phyloP scores from a whole-genome alignment of 2,888 invertebrate genomes.

The Tachystola acroxantha region DNA sequence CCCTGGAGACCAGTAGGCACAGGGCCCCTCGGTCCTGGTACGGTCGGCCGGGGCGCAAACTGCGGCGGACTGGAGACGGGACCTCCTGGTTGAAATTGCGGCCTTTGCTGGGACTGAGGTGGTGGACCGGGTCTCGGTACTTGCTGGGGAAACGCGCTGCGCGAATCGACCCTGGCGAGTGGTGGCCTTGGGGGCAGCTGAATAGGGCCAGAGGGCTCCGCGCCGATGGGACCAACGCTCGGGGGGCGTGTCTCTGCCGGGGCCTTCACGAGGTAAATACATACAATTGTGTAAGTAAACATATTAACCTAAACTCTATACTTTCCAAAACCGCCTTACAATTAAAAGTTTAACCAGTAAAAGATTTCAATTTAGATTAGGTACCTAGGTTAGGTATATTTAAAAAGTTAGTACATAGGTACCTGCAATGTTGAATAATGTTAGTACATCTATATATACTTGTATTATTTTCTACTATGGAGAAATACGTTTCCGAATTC shows the following conservation, averaged over 20 bases:
- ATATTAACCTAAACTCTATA: not conserved
- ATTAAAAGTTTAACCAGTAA: conserved; percentile 13
- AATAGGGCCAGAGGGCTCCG: conserved; percentile 35
- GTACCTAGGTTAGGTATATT: not conserved
- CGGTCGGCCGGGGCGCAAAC: conserved; percentile 49
- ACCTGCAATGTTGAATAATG: not conserved
- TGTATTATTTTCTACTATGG: no score
- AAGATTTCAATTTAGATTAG: conserved; percentile 20
- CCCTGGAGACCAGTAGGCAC: conserved; percentile 42
- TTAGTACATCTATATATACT: no score
- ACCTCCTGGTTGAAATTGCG: conserved; percentile 68
- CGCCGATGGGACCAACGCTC: conserved; percentile 38
- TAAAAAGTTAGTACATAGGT: not conserved
- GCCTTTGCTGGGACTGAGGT: conserved; percentile 45
- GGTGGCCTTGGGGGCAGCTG: conserved; percentile 53
- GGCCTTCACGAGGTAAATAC: conserved; percentile 37
- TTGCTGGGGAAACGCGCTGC: conserved; percentile 53
- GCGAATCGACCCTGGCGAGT: conserved; percentile 56
- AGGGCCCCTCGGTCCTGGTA: conserved; percentile 45
- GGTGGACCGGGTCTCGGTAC: conserved; percentile 43
- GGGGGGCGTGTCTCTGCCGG: conserved; percentile 51
- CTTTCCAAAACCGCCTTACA: not conserved
- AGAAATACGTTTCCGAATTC: not conserved
- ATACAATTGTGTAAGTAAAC: not conserved
- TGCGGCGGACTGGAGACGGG: conserved; percentile 52